phyloP scores from a whole-genome alignment of 2,888 invertebrate genomes.

The Ceratothoa steindachneri region DNA sequence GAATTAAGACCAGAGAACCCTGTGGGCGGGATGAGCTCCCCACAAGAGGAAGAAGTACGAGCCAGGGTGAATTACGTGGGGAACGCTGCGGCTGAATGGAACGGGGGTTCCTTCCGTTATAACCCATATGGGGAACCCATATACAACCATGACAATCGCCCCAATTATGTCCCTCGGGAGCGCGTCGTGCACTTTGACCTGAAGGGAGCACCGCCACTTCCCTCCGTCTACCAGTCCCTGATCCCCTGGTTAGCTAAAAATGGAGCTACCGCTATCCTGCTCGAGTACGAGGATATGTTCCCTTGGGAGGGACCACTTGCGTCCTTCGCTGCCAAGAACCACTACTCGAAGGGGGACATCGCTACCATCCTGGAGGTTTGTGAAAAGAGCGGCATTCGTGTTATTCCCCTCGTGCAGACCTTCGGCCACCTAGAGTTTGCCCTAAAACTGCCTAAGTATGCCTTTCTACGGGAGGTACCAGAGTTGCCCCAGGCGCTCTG shows the following conservation, averaged over 20 bases:
- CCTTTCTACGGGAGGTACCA: slow-evolving; percentile 63
- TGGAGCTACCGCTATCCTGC: slow-evolving; percentile 57
- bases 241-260: slow-evolving; percentile 48
- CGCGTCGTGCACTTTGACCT: slow-evolving; percentile 56
- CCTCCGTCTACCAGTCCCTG: slow-evolving; percentile 52
- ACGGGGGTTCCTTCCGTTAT: slow-evolving; percentile 37
- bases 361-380: slow-evolving; percentile 51
- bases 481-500: slow-evolving; percentile 62
- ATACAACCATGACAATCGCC: slow-evolving; percentile 38
- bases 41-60: too few species aligned
- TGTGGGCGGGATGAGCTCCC: too few species aligned
- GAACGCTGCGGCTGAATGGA: slow-evolving; percentile 21
- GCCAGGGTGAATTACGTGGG: background rate
- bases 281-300: slow-evolving; percentile 65
- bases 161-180: slow-evolving; percentile 46
- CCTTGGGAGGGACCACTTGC: slow-evolving; percentile 57
- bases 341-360: slow-evolving; percentile 52
- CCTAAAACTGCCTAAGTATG: slow-evolving; percentile 67
- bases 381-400: slow-evolving; percentile 54
- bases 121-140: slow-evolving; percentile 46
- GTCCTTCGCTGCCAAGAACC: slow-evolving; percentile 52
- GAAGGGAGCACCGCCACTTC: slow-evolving; percentile 58
- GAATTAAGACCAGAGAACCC: too few species aligned
- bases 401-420: slow-evolving; percentile 59
- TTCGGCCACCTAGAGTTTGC: slow-evolving; percentile 64